Evolutionary conservation across 2,113 vertebrate species (phyloP).

Genomic region (Steatornis caripensis): DNA sequence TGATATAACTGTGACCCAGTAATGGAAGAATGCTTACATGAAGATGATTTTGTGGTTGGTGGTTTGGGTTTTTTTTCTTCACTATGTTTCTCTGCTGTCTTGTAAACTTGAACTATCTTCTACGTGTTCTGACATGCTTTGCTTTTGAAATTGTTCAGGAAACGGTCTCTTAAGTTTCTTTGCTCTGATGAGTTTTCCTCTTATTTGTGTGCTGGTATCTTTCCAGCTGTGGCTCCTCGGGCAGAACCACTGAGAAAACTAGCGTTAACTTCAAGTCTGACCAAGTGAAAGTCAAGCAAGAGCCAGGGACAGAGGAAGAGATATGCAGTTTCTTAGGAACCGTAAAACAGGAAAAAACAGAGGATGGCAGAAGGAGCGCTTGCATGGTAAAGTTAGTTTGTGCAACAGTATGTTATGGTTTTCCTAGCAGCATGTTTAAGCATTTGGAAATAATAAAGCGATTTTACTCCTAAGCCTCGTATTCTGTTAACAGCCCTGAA

Average conservation of each 20-base stretch:
- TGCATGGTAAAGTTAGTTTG: constrained; percentile 86
- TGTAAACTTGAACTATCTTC: not conserved
- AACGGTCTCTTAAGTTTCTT: not conserved
- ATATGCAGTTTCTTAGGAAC: constrained; percentile 83
- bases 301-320: constrained; percentile 89
- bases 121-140: not conserved
- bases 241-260: constrained; percentile 78
- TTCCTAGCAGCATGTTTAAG: not conserved
- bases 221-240: constrained; percentile 88
- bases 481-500: not conserved
- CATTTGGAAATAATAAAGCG: not conserved
- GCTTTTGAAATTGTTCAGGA: not conserved
- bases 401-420: not conserved
- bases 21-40: not conserved
- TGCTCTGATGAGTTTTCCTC: not conserved
- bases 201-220: not conserved
- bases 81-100: not conserved
- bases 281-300: constrained; percentile 91
- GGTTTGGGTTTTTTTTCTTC: not conserved
- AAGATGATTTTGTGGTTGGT: not conserved
- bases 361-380: constrained; percentile 89
- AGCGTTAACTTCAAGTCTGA: constrained; percentile 77
- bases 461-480: not conserved
- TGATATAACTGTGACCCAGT: not conserved
- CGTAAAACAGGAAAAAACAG: constrained; percentile 86